These are phyloP conservation scores for Girardinichthys multiradiatus DNA, from an alignment of 2,113 vertebrate species.

Conservation along the genomic window DNA sequence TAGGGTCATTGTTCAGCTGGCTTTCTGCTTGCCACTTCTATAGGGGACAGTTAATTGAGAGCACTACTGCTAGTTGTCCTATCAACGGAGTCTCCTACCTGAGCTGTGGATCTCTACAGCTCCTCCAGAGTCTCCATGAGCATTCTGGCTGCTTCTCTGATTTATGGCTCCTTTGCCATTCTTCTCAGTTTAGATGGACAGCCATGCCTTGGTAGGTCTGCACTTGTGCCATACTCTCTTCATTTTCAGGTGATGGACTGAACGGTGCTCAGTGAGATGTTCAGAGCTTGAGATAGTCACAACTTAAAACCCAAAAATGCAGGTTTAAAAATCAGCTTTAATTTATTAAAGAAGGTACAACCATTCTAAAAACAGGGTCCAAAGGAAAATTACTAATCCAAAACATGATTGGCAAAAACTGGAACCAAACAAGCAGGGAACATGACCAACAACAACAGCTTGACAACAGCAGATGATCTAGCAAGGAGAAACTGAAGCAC, in stretches of 20 bases:
- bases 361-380: no score
- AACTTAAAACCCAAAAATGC: not conserved
- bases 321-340: not conserved
- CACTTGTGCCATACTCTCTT: not conserved
- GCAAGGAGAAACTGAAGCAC: not conserved
- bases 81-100: no score
- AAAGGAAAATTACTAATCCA: not conserved
- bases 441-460: not conserved
- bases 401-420: not conserved
- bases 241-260: not conserved
- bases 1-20: no score
- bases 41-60: no score
- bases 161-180: not conserved
- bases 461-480: not conserved
- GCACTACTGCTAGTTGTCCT: no score
- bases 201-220: no score
- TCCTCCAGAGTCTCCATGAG: not conserved
- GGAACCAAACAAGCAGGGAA: not conserved
- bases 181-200: no score
- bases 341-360: not conserved
- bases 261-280: not conserved
- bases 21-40: no score
- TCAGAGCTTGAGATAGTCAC: not conserved
- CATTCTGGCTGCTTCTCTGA: not conserved
- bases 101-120: not conserved